Percentiles rank a stretch among this genome's conserved stretches.
Conservation (phyloP, 2,888 invertebrate genomes). For the Platynereis dumerilii region DNA sequence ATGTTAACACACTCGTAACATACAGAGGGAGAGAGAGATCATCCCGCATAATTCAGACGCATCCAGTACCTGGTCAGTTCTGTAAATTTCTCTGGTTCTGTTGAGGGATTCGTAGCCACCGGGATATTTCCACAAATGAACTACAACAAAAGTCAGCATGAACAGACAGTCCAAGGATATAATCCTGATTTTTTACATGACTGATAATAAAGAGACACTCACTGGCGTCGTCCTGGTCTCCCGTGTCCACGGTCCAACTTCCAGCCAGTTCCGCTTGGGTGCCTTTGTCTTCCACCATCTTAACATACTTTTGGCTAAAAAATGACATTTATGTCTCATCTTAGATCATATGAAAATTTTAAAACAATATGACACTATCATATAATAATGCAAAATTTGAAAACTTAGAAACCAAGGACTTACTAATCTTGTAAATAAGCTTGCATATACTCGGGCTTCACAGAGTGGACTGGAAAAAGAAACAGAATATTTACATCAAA, state of each 20-base stretch:
- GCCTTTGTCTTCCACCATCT: conserved; percentile 70
- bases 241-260: conserved; percentile 95
- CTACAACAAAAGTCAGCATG: conserved; percentile 59
- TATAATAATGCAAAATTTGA: neutral
- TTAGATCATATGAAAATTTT: conserved; percentile 1
- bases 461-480: conserved; percentile 76
- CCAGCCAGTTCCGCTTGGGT: conserved; percentile 87
- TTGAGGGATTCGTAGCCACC: conserved; percentile 82
- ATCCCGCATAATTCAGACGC: too few species aligned
- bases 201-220: too few species aligned
- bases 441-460: conserved; percentile 85
- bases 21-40: too few species aligned
- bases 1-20: too few species aligned
- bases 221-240: conserved; percentile 92
- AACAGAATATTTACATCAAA: neutral
- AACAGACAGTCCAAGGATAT: too few species aligned
- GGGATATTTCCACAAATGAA: conserved; percentile 94
- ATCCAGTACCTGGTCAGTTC: conserved; percentile 52
- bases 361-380: neutral
- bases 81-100: conserved; percentile 47
- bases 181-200: too few species aligned
- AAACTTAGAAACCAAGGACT: conserved; percentile 63
- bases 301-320: conserved; percentile 61
- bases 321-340: neutral
- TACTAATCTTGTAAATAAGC: conserved; percentile 91